Evolutionary conservation across 1,140 invertebrate species (phyloP).

Genomic region (Marisa cornuarietis): DNA sequence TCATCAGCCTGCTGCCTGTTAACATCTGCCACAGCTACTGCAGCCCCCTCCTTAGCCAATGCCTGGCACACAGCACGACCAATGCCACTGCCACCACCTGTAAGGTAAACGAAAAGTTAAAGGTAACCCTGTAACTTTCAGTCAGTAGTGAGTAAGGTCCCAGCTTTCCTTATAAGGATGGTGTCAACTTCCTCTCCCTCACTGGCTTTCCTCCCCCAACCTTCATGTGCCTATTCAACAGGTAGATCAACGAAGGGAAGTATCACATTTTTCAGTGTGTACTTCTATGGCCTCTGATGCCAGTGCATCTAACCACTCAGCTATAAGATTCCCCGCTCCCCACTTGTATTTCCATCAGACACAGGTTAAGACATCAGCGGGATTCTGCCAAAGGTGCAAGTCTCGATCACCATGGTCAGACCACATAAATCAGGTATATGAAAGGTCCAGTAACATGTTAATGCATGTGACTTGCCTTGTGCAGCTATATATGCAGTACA

Average conservation of each 20-base stretch:
- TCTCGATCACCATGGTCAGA: too few relatives aligned
- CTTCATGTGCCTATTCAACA: not conserved
- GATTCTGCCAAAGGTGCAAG: too few relatives aligned
- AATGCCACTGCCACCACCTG: conserved; percentile 89
- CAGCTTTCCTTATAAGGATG: not conserved
- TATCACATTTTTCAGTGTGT: not conserved
- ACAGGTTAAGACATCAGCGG: too few relatives aligned
- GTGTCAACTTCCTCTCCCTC: not conserved
- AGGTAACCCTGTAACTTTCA: not conserved
- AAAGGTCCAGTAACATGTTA: too few relatives aligned
- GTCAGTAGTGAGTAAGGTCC: not conserved
- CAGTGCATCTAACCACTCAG: too few relatives aligned
- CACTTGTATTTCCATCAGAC: too few relatives aligned
- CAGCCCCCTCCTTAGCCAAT: conserved; percentile 83
- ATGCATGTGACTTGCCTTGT: too few relatives aligned
- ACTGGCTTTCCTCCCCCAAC: not conserved
- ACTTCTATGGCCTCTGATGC: too few relatives aligned
- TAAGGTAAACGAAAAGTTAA: not conserved
- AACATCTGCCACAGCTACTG: conserved; percentile 80
- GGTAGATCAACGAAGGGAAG: not conserved
- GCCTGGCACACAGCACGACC: conserved; percentile 81
- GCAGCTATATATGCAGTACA: too few relatives aligned
- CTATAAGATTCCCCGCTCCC: too few relatives aligned
- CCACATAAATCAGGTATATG: too few relatives aligned
- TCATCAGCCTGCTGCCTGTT: conserved; percentile 75